Conservation (phyloP, 2,797 vertebrate genomes). For the Chaunax sp. region DNA sequence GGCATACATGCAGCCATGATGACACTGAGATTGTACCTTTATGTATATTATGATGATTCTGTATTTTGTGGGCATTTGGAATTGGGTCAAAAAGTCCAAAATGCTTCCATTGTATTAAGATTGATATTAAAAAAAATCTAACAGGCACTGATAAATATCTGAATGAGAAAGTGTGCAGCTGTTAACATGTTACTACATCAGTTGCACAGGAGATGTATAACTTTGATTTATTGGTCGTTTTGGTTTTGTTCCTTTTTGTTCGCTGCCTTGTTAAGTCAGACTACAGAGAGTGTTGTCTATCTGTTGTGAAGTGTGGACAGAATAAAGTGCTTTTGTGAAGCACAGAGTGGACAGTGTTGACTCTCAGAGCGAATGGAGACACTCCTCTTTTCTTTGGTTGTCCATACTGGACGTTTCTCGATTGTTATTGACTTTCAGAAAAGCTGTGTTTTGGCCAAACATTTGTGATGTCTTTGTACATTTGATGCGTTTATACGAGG, state of each 20-base stretch:
- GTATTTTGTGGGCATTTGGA: no score
- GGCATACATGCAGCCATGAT: neutral
- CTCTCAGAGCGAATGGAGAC: conserved; percentile 79
- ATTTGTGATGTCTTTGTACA: conserved; percentile 73
- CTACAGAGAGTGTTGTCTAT: conserved; percentile 82
- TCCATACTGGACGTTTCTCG: conserved; percentile 47
- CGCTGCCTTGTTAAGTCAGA: conserved; percentile 44
- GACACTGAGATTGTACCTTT: neutral
- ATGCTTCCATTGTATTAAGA: no score
- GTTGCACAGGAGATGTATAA: neutral
- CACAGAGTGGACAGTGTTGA: conserved; percentile 86
- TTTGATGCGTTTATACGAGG: conserved; percentile 43
- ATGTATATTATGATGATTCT: no score
- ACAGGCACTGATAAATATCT: conserved; percentile 17
- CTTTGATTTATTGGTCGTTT: conserved; percentile 18
- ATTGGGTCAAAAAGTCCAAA: no score
- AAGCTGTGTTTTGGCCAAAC: conserved; percentile 50
- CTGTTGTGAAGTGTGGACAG: conserved; percentile 88
- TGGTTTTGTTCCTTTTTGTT: conserved; percentile 30
- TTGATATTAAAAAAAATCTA: no score
- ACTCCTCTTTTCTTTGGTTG: conserved; percentile 83
- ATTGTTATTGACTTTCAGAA: conserved; percentile 78
- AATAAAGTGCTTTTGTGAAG: conserved; percentile 91
- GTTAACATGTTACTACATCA: conserved; percentile 5
- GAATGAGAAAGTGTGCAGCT: conserved; percentile 6